phyloP scores from a whole-genome alignment of 2,797 vertebrate species.

The Gallinago nigripennis region DNA sequence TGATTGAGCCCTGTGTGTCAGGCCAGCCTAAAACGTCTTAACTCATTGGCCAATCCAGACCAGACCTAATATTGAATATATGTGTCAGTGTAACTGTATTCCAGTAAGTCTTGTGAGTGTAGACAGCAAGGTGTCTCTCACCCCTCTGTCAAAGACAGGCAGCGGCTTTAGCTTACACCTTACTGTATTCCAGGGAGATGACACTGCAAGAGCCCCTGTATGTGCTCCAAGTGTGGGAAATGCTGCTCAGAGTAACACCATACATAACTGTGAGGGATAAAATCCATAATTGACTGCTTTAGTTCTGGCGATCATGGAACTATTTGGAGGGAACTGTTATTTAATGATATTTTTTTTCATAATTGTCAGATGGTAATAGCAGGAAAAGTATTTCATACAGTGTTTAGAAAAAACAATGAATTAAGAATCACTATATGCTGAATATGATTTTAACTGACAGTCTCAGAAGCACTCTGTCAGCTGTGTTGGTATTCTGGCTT shows the following conservation, averaged over 20 bases:
- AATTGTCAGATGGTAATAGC: neutral
- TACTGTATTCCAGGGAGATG: neutral
- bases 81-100: neutral
- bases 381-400: neutral
- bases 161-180: neutral
- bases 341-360: neutral
- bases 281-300: neutral
- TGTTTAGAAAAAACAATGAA: neutral
- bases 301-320: neutral
- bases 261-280: neutral
- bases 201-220: neutral
- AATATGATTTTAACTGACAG: neutral
- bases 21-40: neutral
- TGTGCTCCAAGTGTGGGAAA: neutral
- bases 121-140: neutral
- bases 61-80: neutral
- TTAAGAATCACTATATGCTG: neutral
- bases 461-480: neutral
- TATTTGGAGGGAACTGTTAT: neutral
- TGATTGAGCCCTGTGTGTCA: neutral
- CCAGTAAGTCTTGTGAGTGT: neutral
- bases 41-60: neutral
- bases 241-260: neutral
- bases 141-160: neutral
- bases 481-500: neutral